Conservation (phyloP, 2,797 vertebrate species). For the Ataeniobius toweri region DNA sequence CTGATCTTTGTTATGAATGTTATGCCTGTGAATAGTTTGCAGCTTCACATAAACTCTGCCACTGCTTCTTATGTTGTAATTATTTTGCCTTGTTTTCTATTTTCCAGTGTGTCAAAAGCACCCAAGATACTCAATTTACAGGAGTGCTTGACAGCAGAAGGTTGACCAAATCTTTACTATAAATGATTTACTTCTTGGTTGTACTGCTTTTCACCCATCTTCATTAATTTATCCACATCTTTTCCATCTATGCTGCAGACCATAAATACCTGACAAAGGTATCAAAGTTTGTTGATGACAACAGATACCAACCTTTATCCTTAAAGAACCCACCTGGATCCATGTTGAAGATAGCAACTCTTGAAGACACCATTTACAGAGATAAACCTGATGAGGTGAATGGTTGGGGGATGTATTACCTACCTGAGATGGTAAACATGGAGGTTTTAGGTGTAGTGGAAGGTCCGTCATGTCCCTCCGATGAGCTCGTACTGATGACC, state of each 20-base stretch:
- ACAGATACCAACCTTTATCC: rapidly evolving
- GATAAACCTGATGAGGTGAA: neutral
- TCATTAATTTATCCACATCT: neutral
- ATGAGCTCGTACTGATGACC: conserved; percentile 47
- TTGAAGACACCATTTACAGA: conserved; percentile 34
- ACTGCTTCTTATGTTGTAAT: neutral
- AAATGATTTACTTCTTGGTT: neutral
- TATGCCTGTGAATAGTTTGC: neutral
- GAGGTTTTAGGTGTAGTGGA: conserved; percentile 30
- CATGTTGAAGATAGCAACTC: neutral
- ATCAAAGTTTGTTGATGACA: rapidly evolving
- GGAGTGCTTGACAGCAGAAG: neutral
- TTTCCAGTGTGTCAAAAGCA: neutral
- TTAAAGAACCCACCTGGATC: conserved; percentile 13
- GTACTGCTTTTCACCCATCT: neutral
- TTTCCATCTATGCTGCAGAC: conserved; percentile 22
- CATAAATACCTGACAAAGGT: rapidly evolving
- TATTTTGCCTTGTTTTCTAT: neutral
- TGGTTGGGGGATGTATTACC: conserved; percentile 41
- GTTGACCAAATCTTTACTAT: neutral
- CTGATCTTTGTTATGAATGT: neutral
- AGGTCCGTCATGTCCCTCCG: neutral
- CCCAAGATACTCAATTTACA: neutral
- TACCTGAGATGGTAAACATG: conserved; percentile 19
- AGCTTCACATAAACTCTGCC: neutral